Evolutionary conservation across 2,888 invertebrate genomes (phyloP).

Genomic region (Volucella zonaria): DNA sequence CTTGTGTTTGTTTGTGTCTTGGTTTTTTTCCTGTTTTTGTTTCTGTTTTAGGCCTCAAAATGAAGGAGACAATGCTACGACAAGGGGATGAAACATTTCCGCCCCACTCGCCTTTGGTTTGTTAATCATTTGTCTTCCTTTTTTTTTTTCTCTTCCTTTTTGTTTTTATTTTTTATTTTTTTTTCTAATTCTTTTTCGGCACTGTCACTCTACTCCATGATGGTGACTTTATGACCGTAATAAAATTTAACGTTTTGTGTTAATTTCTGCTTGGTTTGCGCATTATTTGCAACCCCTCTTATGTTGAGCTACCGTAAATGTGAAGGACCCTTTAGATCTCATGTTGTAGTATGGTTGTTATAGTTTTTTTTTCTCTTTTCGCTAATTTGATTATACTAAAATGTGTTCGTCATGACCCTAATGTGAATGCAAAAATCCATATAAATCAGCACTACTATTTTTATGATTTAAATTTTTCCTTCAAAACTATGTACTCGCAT

Average conservation of each 20-base stretch:
- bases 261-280: constrained; percentile 70
- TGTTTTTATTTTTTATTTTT: constrained; percentile 18
- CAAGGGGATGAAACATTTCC: constrained; percentile 49
- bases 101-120: constrained; percentile 64
- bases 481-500: no score
- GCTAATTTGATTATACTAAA: no score
- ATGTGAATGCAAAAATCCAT: no score
- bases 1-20: constrained; percentile 19
- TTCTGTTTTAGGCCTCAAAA: constrained; percentile 47
- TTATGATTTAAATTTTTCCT: no score
- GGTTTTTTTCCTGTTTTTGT: constrained; percentile 12
- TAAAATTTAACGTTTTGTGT: constrained; percentile 71
- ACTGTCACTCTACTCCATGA: constrained; percentile 51
- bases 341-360: no score
- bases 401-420: no score
- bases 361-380: no score
- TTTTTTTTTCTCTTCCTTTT: background rate
- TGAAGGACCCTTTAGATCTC: background rate
- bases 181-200: constrained; percentile 47
- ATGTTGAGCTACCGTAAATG: background rate
- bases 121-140: constrained; percentile 67
- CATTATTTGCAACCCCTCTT: constrained; percentile 36
- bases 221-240: constrained; percentile 65
- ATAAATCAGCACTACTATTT: no score
- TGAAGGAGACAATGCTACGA: constrained; percentile 53